Conservation (phyloP, 2,113 vertebrate species). For the Octodon degus region DNA sequence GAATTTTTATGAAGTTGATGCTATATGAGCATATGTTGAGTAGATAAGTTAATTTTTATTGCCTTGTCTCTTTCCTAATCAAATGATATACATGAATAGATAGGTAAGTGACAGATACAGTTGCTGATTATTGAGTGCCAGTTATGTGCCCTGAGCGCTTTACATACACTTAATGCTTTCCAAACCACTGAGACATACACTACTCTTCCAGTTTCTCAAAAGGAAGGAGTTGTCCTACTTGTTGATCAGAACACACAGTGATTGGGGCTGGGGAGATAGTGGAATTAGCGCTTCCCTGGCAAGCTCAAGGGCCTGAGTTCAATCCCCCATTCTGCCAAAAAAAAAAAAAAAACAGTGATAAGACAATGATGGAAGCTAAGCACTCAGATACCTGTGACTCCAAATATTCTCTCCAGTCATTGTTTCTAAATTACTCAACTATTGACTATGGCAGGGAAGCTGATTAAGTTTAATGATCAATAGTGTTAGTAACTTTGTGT, state of each 20-base stretch:
- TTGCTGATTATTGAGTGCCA: neutral
- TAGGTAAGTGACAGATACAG: neutral
- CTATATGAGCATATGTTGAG: neutral
- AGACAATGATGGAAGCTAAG: neutral
- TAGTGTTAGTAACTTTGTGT: neutral
- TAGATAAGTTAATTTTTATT: neutral
- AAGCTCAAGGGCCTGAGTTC: no score
- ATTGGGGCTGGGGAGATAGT: no score
- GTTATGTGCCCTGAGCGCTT: neutral
- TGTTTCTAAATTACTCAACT: neutral
- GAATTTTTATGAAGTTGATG: neutral
- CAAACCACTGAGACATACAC: neutral
- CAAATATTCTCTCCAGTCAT: neutral
- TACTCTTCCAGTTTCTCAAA: neutral
- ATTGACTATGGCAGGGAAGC: neutral
- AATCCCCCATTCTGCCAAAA: no score
- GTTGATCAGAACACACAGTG: neutral
- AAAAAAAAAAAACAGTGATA: no score
- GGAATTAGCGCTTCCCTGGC: no score
- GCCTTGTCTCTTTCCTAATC: neutral
- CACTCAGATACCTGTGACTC: neutral
- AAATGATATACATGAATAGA: neutral
- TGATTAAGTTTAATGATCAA: neutral
- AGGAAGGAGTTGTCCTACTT: neutral
- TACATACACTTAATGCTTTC: neutral